Evolutionary conservation across 2,113 vertebrate genomes (phyloP), one percentile per base, ranked within the genome.

Genomic region (Antechinus flavipes): DNA sequence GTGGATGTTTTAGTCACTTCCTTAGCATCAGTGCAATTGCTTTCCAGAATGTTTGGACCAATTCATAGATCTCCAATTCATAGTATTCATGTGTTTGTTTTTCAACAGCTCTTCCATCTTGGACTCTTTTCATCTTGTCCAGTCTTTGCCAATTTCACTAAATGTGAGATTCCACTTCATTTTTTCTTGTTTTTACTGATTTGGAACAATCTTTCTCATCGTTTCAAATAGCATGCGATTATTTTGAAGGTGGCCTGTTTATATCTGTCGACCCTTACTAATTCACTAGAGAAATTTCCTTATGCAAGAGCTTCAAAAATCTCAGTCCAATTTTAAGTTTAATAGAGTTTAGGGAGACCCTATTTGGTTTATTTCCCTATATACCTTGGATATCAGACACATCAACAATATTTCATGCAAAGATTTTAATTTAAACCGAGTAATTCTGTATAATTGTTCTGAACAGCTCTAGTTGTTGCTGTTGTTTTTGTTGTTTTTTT

Each of bases 41-140:
- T 42, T 84, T 84, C 68, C n/a, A 42, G n/a, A 42, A 42, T 84
- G 7, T 16, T 84, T 84, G 68, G n/a, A 42, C n/a, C 2, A 23
- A 26, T 84, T 84, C 16, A 76, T 42, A 76, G 6, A 35, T 76
- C 14, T 76, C 42, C 35, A 76, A 76, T 76, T 76, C 68, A 84
- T 84, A 84, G 68, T 84, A 84, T 84, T 84, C 68, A 42, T 84
- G n/a, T 84, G 68, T 84, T 84, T 84, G 68, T 84, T 84, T 84
- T 84, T 84, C 68, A 42, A 84, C n/a, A 84, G 7, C 35, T 19
- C 19, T 84, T 84, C 35, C n/a, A 84, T 23, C n/a, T 84, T 84
- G 35, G n/a, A 84, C n/a, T 84, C 42, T 84, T n/a, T 76, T 84
- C 68, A 84, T 84, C 68, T 42, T 84, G 42, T 42, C 16, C 42